Conservation (phyloP, 2,888 invertebrate species). For the Mythimna pallens region DNA sequence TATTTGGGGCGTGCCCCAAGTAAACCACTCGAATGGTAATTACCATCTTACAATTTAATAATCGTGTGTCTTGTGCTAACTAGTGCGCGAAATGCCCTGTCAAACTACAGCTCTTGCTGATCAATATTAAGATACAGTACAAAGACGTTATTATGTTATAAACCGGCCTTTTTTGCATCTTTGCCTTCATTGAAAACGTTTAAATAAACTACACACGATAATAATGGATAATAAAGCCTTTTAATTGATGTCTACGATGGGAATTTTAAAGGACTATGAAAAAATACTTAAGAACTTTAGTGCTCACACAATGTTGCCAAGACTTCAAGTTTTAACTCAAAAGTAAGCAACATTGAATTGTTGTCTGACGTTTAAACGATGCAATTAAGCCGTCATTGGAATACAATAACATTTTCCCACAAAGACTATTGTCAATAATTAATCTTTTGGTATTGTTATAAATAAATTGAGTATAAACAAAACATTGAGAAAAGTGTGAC, state of each 20-base stretch:
- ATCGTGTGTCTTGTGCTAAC: constrained; percentile 40
- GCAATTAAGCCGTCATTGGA: constrained; percentile 46
- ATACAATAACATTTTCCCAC: constrained; percentile 55
- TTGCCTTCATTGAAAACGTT: constrained; percentile 31
- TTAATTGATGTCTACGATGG: constrained; percentile 55
- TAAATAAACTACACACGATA: constrained; percentile 30
- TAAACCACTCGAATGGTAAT: constrained; percentile 52
- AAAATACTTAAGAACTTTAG: constrained; percentile 31
- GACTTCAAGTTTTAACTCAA: constrained; percentile 31
- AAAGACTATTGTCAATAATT: constrained; percentile 22
- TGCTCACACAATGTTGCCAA: constrained; percentile 52
- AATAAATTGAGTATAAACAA: constrained; percentile 45
- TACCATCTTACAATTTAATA: constrained; percentile 52
- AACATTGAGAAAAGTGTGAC: constrained; percentile 50
- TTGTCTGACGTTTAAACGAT: constrained; percentile 42
- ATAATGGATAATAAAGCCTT: constrained; percentile 40
- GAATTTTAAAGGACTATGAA: constrained; percentile 35
- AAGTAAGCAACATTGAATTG: constrained; percentile 38
- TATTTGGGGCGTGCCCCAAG: constrained; percentile 52
- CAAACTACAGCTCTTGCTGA: constrained; percentile 47
- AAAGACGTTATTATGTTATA: constrained; percentile 40
- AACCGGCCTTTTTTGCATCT: constrained; percentile 32
- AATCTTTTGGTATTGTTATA: constrained; percentile 36
- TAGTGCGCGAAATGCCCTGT: constrained; percentile 31
- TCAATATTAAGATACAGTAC: constrained; percentile 53